Evolutionary conservation across 2,113 vertebrate species (phyloP).

Genomic region (Tretioscincus oriximinensis): DNA sequence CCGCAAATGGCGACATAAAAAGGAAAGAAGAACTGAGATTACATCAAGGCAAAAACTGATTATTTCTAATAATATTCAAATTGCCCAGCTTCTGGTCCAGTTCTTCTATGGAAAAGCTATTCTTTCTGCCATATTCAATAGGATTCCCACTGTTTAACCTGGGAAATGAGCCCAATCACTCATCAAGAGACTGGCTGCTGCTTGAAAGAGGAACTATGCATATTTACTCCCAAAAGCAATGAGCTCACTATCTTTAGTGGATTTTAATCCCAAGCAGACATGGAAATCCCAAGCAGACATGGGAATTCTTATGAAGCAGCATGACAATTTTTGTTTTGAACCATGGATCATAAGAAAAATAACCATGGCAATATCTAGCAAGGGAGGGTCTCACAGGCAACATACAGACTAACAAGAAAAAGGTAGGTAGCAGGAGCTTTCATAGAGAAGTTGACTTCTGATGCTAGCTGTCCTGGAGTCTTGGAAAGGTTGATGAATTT

Average conservation of each 20-base stretch:
- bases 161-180: neutral
- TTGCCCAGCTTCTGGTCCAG: neutral
- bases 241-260: neutral
- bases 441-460: no score
- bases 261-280: no score
- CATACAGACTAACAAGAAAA: no score
- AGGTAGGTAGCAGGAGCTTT: no score
- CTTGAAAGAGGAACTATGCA: neutral
- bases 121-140: neutral
- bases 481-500: no score
- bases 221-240: neutral
- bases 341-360: no score
- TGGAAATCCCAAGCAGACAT: no score
- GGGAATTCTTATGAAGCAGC: no score
- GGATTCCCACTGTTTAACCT: neutral
- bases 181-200: neutral
- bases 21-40: neutral
- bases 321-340: no score
- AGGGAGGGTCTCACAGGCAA: no score
- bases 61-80: neutral
- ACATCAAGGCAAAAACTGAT: neutral
- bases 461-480: no score
- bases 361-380: no score
- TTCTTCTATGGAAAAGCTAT: neutral
- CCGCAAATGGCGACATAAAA: neutral